phyloP scores from a whole-genome alignment of 1,140 invertebrate genomes.

The Neotoxoptera formosana region DNA sequence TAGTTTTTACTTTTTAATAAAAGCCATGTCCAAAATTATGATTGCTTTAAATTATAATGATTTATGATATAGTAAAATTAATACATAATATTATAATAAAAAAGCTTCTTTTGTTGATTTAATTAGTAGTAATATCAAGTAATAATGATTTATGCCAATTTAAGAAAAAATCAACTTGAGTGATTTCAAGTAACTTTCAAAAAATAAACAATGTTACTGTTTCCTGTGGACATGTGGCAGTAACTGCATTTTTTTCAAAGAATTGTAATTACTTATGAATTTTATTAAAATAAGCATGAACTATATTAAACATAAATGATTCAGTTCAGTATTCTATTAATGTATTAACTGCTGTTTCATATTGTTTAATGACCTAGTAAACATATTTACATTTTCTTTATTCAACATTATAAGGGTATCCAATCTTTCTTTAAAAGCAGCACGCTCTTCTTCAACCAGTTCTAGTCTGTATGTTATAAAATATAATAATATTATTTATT shows the following conservation, averaged over 20 bases:
- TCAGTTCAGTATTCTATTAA: not conserved
- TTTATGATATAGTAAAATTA: not conserved
- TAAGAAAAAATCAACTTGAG: no score
- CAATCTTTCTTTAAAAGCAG: conserved; percentile 9
- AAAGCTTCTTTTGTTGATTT: no score
- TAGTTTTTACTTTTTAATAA: not conserved
- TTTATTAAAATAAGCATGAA: not conserved
- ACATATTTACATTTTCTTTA: conserved; percentile 32
- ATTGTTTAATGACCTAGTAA: conserved; percentile 19
- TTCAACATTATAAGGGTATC: not conserved
- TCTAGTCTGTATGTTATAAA: conserved; percentile 29
- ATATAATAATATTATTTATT: not conserved
- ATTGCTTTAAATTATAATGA: not conserved
- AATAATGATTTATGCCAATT: not conserved
- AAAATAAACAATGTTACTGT: not conserved
- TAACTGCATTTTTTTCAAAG: not conserved
- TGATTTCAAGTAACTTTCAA: not conserved
- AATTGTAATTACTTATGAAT: not conserved
- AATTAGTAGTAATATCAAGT: no score
- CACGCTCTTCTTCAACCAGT: conserved; percentile 3
- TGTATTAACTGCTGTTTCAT: conserved; percentile 13
- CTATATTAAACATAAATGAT: not conserved
- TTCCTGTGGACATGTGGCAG: not conserved
- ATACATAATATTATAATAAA: no score
- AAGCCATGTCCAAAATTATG: not conserved